Conservation (phyloP, 2,113 vertebrate species). For the Lampris megalopsis region DNA sequence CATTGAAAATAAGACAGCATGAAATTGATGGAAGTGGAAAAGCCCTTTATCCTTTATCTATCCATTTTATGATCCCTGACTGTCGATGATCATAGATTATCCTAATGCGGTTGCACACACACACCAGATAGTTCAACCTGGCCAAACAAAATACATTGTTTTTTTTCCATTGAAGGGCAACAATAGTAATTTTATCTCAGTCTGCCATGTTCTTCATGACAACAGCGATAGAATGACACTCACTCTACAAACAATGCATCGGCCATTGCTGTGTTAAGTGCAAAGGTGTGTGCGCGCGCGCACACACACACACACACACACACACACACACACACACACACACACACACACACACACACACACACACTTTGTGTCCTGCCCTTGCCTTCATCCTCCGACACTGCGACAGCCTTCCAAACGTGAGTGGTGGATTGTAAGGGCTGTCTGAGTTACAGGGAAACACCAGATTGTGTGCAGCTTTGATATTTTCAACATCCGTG, state of each 20-base stretch:
- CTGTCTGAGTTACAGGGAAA: constrained; percentile 39
- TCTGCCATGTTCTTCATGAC: constrained; percentile 5
- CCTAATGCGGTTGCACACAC: constrained; percentile 16
- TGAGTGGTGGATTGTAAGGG: constrained; percentile 26
- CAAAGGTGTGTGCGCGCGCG: neutral
- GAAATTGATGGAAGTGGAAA: constrained; percentile 13
- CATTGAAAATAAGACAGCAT: neutral
- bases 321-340: neutral
- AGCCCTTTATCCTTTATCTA: neutral
- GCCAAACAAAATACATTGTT: constrained; percentile 37
- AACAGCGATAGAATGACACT: constrained; percentile 62
- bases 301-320: neutral
- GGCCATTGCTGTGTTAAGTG: constrained; percentile 39
- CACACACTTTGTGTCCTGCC: constrained; percentile 21
- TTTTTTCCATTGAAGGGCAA: constrained; percentile 26
- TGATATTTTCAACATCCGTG: constrained; percentile 34
- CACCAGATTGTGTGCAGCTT: constrained; percentile 22
- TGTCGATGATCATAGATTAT: constrained; percentile 9
- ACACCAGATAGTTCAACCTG: constrained; percentile 31
- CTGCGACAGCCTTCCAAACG: constrained; percentile 39
- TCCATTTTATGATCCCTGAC: constrained; percentile 20
- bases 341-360: neutral
- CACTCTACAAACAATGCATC: constrained; percentile 62
- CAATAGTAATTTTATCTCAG: constrained; percentile 34
- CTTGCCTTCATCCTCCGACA: constrained; percentile 34